Evolutionary conservation across 2,888 invertebrate genomes (phyloP).

Genomic region (Lymantria monacha): DNA sequence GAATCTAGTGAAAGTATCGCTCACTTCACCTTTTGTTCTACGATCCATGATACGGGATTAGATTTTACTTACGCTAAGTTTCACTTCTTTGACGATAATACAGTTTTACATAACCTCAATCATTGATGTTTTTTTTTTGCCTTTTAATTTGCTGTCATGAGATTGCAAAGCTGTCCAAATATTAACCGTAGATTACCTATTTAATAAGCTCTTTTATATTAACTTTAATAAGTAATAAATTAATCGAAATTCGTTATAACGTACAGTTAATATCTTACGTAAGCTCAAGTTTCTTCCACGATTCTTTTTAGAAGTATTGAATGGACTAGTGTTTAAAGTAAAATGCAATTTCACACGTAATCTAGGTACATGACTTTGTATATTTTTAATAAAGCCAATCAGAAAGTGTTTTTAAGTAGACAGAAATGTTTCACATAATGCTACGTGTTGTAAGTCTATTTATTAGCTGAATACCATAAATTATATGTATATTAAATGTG

Average conservation of each 20-base stretch:
- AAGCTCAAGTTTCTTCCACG: slow-evolving; percentile 3
- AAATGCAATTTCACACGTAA: slow-evolving; percentile 16
- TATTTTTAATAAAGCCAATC: slow-evolving; percentile 17
- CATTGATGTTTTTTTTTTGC: slow-evolving; percentile 13
- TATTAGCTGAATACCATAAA: slow-evolving; percentile 16
- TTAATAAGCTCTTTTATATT: slow-evolving; percentile 8
- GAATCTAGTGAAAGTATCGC: slow-evolving; percentile 53
- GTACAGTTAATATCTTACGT: slow-evolving; percentile 6
- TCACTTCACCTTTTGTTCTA: slow-evolving; percentile 49
- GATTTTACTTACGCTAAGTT: slow-evolving; percentile 43
- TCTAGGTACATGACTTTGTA: slow-evolving; percentile 17
- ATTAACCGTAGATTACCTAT: slow-evolving; percentile 19
- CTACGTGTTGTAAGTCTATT: slow-evolving; percentile 22
- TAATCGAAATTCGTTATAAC: slow-evolving; percentile 14
- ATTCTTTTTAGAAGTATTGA: neutral
- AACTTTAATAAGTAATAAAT: slow-evolving; percentile 16
- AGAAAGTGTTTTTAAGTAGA: slow-evolving; percentile 15
- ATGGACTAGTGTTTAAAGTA: neutral
- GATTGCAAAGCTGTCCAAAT: slow-evolving; percentile 32
- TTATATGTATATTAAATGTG: slow-evolving; percentile 31
- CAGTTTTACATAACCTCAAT: slow-evolving; percentile 24
- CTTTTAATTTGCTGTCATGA: slow-evolving; percentile 14
- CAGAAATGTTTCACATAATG: slow-evolving; percentile 14
- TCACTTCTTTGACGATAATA: slow-evolving; percentile 39
- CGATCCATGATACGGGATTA: slow-evolving; percentile 38